Conservation (phyloP, 2,113 vertebrate species). For the Electrona antarctica region DNA sequence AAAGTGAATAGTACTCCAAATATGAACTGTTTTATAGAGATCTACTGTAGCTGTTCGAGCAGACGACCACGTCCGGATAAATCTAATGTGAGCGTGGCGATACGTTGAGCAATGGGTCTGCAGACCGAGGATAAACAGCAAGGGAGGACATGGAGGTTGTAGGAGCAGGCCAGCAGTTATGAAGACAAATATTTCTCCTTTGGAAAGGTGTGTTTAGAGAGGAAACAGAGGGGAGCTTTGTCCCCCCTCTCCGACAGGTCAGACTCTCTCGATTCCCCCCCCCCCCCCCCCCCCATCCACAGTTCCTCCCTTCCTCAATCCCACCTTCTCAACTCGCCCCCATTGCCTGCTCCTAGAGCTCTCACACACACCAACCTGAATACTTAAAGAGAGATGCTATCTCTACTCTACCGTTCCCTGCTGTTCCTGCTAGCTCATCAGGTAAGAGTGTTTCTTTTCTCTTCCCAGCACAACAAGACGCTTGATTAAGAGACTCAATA, state of each 20-base stretch:
- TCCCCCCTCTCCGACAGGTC: constrained; percentile 74
- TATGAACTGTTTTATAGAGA: background rate
- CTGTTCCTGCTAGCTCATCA: constrained; percentile 80
- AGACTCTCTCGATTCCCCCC: constrained; percentile 63
- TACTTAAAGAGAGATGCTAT: constrained; percentile 80
- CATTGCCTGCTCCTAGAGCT: constrained; percentile 40
- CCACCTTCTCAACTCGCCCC: constrained; percentile 49
- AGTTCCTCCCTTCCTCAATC: constrained; percentile 28
- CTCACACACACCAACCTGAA: constrained; percentile 44
- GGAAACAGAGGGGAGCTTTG: constrained; percentile 93
- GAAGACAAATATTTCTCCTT: constrained; percentile 82
- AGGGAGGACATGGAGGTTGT: constrained; percentile 40
- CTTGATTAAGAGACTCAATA: constrained; percentile 5
- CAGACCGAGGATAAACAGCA: constrained; percentile 52
- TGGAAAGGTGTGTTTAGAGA: constrained; percentile 82
- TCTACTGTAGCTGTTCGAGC: background rate
- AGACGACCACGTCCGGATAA: constrained; percentile 14
- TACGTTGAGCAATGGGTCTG: background rate
- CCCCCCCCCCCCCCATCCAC: constrained; percentile 39
- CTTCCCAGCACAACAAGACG: constrained; percentile 3
- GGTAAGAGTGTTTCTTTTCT: constrained; percentile 77
- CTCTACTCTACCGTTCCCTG: constrained; percentile 77
- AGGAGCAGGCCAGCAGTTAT: constrained; percentile 49
- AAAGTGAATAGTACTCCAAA: background rate
- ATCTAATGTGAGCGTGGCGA: constrained; percentile 2